Base-by-base conservation (phyloP, 2,797 vertebrate species). In the Tapera naevia region DNA sequence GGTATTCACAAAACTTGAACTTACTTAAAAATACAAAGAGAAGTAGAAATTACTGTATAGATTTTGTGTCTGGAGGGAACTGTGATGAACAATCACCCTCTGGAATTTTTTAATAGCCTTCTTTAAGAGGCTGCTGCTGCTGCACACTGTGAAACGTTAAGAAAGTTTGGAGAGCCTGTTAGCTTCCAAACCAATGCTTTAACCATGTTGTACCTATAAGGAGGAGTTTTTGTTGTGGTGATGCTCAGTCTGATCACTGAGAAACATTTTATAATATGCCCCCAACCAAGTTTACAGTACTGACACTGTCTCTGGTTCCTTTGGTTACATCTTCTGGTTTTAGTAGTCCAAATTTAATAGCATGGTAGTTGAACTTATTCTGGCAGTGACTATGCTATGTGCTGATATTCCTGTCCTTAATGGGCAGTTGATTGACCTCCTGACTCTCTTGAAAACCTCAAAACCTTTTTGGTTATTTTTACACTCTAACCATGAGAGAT, bases 401-500 rank as follows among this genome's bases (percentile, higher is more conserved):
- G 58, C 72, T 35, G 21, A 12, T 24, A 46, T 25, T 13, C 37
- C 12, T 56, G 0, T 61, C 17, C 13, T 50, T 69, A 28, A 37
- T 35, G 16, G 56, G 23, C 45, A 60, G 5, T 4, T 35, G 32
- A 10, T 8, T 25, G 22, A 43, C 28, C 51, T 86, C 24, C 50
- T 72, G 64, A 46, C 58, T 64, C 9, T 22, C 50, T 61, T 39
- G n/a, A 54, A 86, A 85, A 56, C 64, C 45, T 75, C 75, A 51
- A 17, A 41, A 67, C 11, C 3, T 25, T 66, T 70, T 56, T 27
- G 18, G 30, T 50, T 86, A 0, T 71, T 94, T 65, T 48, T 54
- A 32, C 30, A 3, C 16, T 1, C 5, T 53, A 35, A 28, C 50
- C 1, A 0, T 11, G 51, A 30, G 43, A 65, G 48, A 43, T 6